These are phyloP conservation scores for Eurystomus glaucurus DNA, from an alignment of 2,797 vertebrate species.

Conservation along the genomic window DNA sequence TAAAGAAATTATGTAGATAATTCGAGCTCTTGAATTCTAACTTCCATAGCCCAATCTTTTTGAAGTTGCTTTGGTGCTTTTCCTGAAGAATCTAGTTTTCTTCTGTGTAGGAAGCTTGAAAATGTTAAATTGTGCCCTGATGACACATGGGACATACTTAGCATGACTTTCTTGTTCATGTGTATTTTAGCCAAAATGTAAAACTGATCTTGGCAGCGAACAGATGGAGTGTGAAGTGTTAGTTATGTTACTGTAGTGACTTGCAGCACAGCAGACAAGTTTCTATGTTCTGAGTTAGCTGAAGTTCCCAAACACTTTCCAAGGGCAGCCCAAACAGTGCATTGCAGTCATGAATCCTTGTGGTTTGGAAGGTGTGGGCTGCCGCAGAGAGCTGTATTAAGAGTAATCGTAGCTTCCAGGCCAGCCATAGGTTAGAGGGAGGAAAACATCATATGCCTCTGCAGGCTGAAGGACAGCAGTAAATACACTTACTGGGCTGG, in stretches of 20 bases:
- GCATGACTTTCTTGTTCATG: not conserved
- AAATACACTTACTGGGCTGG: not conserved
- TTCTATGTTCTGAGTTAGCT: not conserved
- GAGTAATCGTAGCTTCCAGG: not conserved
- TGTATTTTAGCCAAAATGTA: not conserved
- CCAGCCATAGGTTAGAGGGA: not conserved
- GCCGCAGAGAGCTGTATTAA: not conserved
- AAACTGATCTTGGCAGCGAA: not conserved
- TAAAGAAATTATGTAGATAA: not conserved
- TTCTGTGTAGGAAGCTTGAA: not conserved
- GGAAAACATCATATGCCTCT: not conserved
- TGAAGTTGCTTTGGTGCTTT: not conserved
- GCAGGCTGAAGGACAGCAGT: not conserved
- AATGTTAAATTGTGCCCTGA: not conserved
- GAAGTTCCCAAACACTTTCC: fast-evolving
- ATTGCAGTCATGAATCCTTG: not conserved
- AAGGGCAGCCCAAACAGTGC: not conserved
- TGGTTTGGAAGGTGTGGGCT: not conserved
- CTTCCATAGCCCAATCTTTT: not conserved
- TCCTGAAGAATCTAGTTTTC: not conserved
- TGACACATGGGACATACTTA: not conserved
- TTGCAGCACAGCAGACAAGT: not conserved
- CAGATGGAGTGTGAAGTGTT: not conserved
- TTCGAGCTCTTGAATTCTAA: not conserved
- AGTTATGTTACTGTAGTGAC: not conserved